Conservation (phyloP, 2,888 invertebrate species). For the Mythimna albipuncta region DNA sequence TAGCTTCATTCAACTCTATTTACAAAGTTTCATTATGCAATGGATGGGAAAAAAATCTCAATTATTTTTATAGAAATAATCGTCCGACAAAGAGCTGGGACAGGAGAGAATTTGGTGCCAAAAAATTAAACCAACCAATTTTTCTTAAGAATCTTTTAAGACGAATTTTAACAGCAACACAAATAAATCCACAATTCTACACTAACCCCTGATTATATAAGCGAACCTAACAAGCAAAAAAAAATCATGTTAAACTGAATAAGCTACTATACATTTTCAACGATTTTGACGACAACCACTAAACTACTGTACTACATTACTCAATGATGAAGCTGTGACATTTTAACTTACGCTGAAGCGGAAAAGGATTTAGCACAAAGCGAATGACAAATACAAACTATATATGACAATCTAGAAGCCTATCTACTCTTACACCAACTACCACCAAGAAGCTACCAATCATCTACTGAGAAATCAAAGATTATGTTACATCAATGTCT, state of each 20-base stretch:
- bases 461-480: conserved; percentile 14
- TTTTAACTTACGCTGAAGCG: not conserved
- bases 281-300: not conserved
- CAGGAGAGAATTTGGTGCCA: not conserved
- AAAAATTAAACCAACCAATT: not conserved
- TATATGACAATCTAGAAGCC: conserved; percentile 1
- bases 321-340: not conserved
- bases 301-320: not conserved
- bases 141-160: not conserved
- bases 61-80: no score
- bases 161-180: not conserved
- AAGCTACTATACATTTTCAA: not conserved
- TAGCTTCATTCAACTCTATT: not conserved
- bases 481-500: conserved; percentile 34
- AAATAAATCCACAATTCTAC: not conserved
- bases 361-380: not conserved
- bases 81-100: not conserved
- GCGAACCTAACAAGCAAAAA: not conserved
- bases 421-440: not conserved
- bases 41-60: not conserved
- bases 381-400: conserved; percentile 17
- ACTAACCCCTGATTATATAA: not conserved
- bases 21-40: not conserved
- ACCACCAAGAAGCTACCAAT: conserved; percentile 6
- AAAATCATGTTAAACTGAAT: not conserved